Conservation (phyloP, 2,888 invertebrate genomes). For the Pocota personata region DNA sequence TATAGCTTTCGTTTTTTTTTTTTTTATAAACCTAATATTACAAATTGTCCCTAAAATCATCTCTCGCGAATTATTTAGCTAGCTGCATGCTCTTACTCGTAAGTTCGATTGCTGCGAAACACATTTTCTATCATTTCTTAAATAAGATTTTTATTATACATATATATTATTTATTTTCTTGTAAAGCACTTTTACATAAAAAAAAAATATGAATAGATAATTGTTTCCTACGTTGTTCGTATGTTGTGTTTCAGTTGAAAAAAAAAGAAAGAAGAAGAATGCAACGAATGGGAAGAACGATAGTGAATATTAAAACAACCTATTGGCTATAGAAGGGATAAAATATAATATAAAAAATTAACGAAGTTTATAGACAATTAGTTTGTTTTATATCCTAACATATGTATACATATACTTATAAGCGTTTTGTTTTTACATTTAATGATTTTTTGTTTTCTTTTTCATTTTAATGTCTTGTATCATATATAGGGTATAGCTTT, state of each 20-base stretch:
- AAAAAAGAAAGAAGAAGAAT: not conserved
- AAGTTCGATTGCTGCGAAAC: slow-evolving; percentile 52
- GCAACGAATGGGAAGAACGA: not conserved
- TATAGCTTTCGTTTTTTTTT: slow-evolving; percentile 1
- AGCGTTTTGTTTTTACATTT: slow-evolving; percentile 54
- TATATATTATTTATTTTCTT: slow-evolving; percentile 6
- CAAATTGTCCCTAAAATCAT: slow-evolving; percentile 63
- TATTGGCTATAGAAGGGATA: not conserved
- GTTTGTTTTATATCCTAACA: slow-evolving; percentile 20
- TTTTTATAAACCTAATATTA: slow-evolving; percentile 43
- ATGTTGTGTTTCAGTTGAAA: slow-evolving; percentile 20
- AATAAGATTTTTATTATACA: not conserved
- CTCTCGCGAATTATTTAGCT: slow-evolving; percentile 49
- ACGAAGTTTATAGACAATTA: not conserved
- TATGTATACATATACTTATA: slow-evolving; percentile 39
- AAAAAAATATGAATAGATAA: not conserved
- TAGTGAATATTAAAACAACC: not conserved
- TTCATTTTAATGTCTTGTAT: slow-evolving; percentile 27
- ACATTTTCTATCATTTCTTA: slow-evolving; percentile 4
- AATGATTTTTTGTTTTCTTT: not conserved
- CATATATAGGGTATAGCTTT: slow-evolving; percentile 36
- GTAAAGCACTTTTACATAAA: slow-evolving; percentile 52
- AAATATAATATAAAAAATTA: not conserved
- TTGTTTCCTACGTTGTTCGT: slow-evolving; percentile 21
- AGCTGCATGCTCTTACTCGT: slow-evolving; percentile 36